A percentile compares a stretch with the other conserved stretches of the same genome.
These are phyloP conservation scores for Micrasema longulum DNA, from an alignment of 1,140 invertebrate genomes.

Conservation along the genomic window DNA sequence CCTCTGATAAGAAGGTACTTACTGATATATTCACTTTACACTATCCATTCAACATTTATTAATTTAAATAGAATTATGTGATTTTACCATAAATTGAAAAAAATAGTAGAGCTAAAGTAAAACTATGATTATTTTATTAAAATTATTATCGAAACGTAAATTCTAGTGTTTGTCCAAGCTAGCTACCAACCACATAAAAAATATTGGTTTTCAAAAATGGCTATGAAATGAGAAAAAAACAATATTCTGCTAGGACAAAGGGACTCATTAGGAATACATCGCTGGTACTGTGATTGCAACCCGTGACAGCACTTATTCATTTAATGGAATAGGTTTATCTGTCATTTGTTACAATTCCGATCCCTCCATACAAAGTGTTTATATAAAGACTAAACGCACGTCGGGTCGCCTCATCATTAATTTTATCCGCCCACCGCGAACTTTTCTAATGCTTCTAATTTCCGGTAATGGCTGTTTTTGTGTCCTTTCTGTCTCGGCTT, in stretches of 20 bases:
- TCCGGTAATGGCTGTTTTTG: conserved; percentile 52
- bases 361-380: conserved; percentile 5
- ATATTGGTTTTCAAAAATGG: too few relatives aligned
- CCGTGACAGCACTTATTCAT: conserved; percentile 9
- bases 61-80: too few relatives aligned
- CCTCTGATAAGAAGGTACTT: too few relatives aligned
- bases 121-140: too few relatives aligned
- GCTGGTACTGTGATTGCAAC: neutral
- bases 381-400: neutral
- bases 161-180: too few relatives aligned
- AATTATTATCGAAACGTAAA: too few relatives aligned
- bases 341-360: conserved; percentile 44
- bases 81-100: too few relatives aligned
- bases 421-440: conserved; percentile 52
- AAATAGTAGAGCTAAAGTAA: too few relatives aligned
- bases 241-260: neutral
- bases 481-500: conserved; percentile 18
- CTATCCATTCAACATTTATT: too few relatives aligned
- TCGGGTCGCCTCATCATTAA: conserved; percentile 50
- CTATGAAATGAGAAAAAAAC: too few relatives aligned
- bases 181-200: too few relatives aligned
- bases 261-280: conserved; percentile 17
- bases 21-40: too few relatives aligned
- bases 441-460: conserved; percentile 55
- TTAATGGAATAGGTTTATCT: conserved; percentile 35